Base-by-base conservation (phyloP, 2,113 vertebrate genomes). In the Platysternon megacephalum region DNA sequence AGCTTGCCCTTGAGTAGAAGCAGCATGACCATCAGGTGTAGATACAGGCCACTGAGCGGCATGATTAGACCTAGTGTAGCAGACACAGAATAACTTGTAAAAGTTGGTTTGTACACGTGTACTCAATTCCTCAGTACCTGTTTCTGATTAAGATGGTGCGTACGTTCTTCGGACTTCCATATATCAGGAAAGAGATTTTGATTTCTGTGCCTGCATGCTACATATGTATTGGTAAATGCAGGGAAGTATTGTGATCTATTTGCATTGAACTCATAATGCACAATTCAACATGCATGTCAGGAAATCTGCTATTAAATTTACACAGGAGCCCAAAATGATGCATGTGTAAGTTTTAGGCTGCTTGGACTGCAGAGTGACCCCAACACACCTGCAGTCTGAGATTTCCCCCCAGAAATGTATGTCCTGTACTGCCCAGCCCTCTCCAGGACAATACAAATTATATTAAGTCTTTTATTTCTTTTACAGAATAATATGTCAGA, bases 41-140 rank as follows among this genome's bases (percentile, higher is more conserved):
- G 97, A 82, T 52, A 49, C 90, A 96, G 90, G 87, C 61, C 79
- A 93, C 46, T 90, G 94, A 97, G 51, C 93, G 95, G 90, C 3
- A 4, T 86, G 53, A 84, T 95, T 83, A 86, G 26, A 91, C 56
- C 11, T 82, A 92, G 21, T 44, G 7, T 61, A 90, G 87, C 79
- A 78, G 88, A 48, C 86, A 97, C n/a, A 52, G 16, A 88, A 52
- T 93, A 84, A 79, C 79, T 79, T 93, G 83, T 51, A 90, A 55
- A 86, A 91, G 53, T 68, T 92, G 13, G 68, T 72, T 94, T 76
- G 92, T 29, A 61, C 61, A 91, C 58, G 4, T 79, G 53, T 22
- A 94, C 52, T 11, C 13, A 84, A 52, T 26, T 87, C 28, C 1
- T 87, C 32, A 53, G 17, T 21, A 26, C 78, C 93, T 42, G 5